These are phyloP conservation scores for Nerophis lumbriciformis DNA, from an alignment of 2,113 vertebrate genomes.

Conservation along the genomic window DNA sequence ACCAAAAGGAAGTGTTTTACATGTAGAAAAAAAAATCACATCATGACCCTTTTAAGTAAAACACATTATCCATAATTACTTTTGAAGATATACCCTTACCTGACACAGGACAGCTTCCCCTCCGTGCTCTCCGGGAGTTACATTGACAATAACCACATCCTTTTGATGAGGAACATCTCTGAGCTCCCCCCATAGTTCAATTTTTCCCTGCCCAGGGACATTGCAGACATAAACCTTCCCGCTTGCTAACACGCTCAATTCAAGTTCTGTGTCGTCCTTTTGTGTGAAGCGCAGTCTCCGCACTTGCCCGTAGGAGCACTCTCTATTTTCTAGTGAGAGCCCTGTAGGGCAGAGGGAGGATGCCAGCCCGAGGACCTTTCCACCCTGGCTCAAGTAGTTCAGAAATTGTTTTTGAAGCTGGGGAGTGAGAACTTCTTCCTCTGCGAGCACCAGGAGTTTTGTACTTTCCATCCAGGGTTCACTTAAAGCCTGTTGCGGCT, in stretches of 20 bases:
- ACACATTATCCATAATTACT: background rate
- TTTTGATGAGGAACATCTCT: constrained; percentile 39
- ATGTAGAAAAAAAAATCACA: no score
- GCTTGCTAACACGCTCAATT: constrained; percentile 71
- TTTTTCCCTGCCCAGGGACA: constrained; percentile 25
- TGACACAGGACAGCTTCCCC: constrained; percentile 90
- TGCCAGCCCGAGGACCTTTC: constrained; percentile 79
- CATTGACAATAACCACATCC: constrained; percentile 75
- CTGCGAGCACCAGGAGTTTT: constrained; percentile 79
- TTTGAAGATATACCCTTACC: constrained; percentile 65
- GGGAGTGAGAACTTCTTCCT: constrained; percentile 61
- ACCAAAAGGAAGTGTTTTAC: no score
- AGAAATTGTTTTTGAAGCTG: constrained; percentile 69
- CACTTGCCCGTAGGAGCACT: constrained; percentile 36
- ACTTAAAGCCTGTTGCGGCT: constrained; percentile 69
- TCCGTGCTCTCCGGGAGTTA: constrained; percentile 67
- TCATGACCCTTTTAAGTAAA: no score
- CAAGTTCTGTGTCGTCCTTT: constrained; percentile 63
- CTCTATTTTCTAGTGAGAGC: constrained; percentile 61
- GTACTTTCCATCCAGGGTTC: constrained; percentile 87
- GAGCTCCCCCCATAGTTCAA: constrained; percentile 74
- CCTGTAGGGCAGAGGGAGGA: constrained; percentile 73
- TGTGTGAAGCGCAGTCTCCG: constrained; percentile 71
- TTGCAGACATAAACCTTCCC: constrained; percentile 70
- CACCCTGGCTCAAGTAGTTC: constrained; percentile 79